phyloP scores from a whole-genome alignment of 92 coral and sea anemone genomes.

The Phymanthus crucifer region DNA sequence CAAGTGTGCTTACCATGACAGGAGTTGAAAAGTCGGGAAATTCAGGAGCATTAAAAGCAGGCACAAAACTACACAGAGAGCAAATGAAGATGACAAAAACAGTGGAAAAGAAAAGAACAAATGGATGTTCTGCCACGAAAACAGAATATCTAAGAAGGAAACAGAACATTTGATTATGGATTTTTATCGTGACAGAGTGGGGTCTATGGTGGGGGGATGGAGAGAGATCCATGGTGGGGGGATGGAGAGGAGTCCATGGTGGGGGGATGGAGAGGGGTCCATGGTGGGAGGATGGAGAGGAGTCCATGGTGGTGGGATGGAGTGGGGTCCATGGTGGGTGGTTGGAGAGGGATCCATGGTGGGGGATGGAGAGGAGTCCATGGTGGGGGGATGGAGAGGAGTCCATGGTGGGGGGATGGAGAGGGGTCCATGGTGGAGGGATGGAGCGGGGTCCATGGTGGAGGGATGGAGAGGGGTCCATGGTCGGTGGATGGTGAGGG shows the following conservation, averaged over 20 bases:
- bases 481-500: background rate
- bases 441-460: background rate
- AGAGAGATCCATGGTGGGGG: background rate
- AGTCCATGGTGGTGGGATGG: background rate
- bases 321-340: background rate
- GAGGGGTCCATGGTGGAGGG: background rate
- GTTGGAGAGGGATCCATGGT: background rate
- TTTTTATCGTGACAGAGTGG: background rate
- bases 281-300: background rate
- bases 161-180: background rate
- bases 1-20: constrained; percentile 64
- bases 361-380: background rate
- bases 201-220: background rate
- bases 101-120: constrained; percentile 66
- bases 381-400: background rate
- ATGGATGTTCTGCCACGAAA: constrained; percentile 85
- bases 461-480: background rate
- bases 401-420: background rate
- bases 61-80: constrained; percentile 74
- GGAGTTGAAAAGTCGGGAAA: constrained; percentile 89
- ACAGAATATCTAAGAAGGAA: constrained; percentile 61
- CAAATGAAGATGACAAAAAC: constrained; percentile 61
- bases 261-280: background rate
- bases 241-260: background rate
- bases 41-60: constrained; percentile 84